Evolutionary conservation across 37 sponge, comb jelly and placozoan species (phyloP).

Genomic region (Bolinopsis microptera): DNA sequence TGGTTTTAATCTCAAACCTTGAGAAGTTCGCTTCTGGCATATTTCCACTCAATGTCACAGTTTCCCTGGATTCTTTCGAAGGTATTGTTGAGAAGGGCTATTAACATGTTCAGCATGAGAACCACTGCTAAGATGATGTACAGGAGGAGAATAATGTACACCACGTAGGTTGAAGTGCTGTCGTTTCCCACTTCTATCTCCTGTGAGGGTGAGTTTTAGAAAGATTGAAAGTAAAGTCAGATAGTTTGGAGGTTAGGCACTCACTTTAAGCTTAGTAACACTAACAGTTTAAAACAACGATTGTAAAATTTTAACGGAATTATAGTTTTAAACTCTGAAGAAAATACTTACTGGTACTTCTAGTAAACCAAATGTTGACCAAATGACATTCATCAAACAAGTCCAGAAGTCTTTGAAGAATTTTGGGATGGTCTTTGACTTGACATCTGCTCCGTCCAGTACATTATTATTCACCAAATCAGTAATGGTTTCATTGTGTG

Average conservation of each 20-base stretch:
- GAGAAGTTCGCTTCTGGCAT: slow-evolving; percentile 5
- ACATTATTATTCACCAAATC: neutral
- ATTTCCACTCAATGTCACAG: slow-evolving; percentile 59
- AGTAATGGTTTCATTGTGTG: neutral
- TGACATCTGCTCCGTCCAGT: neutral
- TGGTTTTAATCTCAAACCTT: too few species aligned
- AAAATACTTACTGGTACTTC: slow-evolving; percentile 13
- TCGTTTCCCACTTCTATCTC: slow-evolving; percentile 34
- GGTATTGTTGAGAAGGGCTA: slow-evolving; percentile 59
- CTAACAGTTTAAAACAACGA: too few species aligned
- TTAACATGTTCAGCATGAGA: slow-evolving; percentile 56
- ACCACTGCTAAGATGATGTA: neutral
- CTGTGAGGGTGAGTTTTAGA: neutral
- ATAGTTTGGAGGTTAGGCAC: too few species aligned
- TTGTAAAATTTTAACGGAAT: too few species aligned
- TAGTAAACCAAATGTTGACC: slow-evolving; percentile 40
- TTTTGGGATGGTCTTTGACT: neutral
- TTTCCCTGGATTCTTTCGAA: slow-evolving; percentile 53
- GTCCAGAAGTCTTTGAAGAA: neutral
- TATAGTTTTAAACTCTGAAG: too few species aligned
- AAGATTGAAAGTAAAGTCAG: too few species aligned
- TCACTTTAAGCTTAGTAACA: too few species aligned
- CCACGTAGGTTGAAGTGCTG: neutral
- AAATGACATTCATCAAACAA: slow-evolving; percentile 27
- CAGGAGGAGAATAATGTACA: neutral